Evolutionary conservation across 1,140 invertebrate species (phyloP), one percentile per base, ranked within the genome.

Genomic region (Polypedilum pembai): DNA sequence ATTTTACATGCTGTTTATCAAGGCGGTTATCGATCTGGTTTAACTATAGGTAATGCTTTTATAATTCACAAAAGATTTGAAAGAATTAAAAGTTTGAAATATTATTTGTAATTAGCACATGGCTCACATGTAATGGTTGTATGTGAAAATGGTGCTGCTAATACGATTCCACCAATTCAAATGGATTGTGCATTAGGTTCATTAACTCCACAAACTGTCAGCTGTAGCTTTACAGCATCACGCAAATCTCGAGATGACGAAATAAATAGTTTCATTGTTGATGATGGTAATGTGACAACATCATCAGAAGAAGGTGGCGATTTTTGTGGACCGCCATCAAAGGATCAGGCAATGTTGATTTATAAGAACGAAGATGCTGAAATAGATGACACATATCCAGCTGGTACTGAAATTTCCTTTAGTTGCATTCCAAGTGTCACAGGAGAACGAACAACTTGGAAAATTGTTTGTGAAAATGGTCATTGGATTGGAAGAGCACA

Each of bases 381-480:
- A 76, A 78, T 80, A 7, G 85, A 87, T 3, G 82, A 84, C 21
- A 83, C 86, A 45, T 93, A 91, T 79, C 88, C 91, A 7, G 90
- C 93, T 78, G 90, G 90, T 1, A 91, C 91, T 0, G 90, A 93
- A 81, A 89, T 93, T 15, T 90, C 89, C 1, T 94, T 93, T 80
- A 88, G 90, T 76, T 94, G 92, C 79, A 91, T 92, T 41, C 88
- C 89, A 1, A 89, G 88, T 75, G 90, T 91, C 7, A 90, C 90
- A 82, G 90, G 89, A 0, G 90, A 92, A 80, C 89, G 89, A 77
- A 90, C 88, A 3, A 92, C 90, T 0, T 94, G 92, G 92, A 88
- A 90, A 76, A 90, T 94, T 74, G 87, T 91, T 20, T 94, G 92
- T 78, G 91, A 93, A 79, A 88, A 93, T 78, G 92, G 92, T 0